Conservation (phyloP, 2,113 vertebrate species). For the Paratilapia polleni region DNA sequence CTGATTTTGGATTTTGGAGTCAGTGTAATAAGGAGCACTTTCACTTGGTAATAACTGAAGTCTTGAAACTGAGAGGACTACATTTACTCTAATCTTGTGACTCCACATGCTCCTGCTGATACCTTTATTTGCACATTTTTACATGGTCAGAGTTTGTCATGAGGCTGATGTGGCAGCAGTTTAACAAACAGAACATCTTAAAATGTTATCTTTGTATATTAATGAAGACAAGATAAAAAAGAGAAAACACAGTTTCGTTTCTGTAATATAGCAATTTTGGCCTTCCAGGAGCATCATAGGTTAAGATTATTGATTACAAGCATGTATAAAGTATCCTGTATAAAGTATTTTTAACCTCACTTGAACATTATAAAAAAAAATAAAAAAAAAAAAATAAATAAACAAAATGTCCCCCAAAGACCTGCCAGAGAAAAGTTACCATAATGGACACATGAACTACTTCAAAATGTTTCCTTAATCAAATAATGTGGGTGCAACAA, state of each 20-base stretch:
- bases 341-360: rapidly evolving
- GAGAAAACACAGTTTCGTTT: background rate
- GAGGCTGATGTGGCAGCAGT: background rate
- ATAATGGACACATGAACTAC: background rate
- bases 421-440: background rate
- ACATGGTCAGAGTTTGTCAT: background rate
- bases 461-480: background rate
- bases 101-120: background rate
- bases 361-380: background rate
- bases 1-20: background rate
- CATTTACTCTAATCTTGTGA: background rate
- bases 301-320: background rate
- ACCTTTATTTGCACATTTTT: background rate
- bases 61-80: background rate
- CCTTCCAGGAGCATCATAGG: background rate
- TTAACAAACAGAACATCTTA: too few relatives aligned
- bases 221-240: background rate
- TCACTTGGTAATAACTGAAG: background rate
- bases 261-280: background rate
- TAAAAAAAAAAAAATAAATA: background rate
- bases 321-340: background rate
- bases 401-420: rapidly evolving
- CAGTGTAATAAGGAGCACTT: background rate
- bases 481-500: background rate
- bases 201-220: too few relatives aligned